These are phyloP conservation scores for Littorina saxatilis DNA, from an alignment of 1,140 invertebrate species.

Conservation along the genomic window DNA sequence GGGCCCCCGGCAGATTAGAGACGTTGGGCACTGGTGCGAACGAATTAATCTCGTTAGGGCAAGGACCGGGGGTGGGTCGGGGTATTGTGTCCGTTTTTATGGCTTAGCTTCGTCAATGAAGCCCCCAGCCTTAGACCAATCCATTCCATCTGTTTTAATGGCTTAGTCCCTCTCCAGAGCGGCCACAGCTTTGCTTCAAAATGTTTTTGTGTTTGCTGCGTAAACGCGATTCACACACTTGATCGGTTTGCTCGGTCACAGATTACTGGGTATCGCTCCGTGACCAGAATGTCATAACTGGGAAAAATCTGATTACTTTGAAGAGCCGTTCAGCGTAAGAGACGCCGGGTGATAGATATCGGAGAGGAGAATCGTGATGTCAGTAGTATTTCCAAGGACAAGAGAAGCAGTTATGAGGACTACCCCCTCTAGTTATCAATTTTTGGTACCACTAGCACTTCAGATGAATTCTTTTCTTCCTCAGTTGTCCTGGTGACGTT, in stretches of 20 bases:
- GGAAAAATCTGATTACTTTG: no score
- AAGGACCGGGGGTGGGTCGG: not conserved
- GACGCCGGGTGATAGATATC: no score
- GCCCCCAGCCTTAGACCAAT: not conserved
- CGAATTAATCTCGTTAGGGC: constrained; percentile 6
- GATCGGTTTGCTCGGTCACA: not conserved
- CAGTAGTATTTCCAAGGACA: no score
- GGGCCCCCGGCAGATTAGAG: constrained; percentile 7
- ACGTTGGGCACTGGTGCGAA: not conserved
- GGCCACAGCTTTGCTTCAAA: not conserved
- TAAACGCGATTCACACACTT: not conserved
- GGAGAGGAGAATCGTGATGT: no score
- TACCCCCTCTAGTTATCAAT: no score
- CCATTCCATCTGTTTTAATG: not conserved
- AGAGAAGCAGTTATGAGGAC: no score
- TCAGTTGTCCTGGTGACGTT: no score
- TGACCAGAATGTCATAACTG: not conserved
- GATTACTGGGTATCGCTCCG: not conserved
- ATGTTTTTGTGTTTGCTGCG: not conserved
- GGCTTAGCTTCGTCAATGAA: not conserved
- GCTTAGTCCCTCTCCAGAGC: not conserved
- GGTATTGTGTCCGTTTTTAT: constrained; percentile 20
- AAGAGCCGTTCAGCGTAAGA: no score
- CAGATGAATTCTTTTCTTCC: no score
- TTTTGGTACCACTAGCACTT: no score